Conservation (phyloP, 2,797 vertebrate genomes). For the Melanotaenia maccullochi region DNA sequence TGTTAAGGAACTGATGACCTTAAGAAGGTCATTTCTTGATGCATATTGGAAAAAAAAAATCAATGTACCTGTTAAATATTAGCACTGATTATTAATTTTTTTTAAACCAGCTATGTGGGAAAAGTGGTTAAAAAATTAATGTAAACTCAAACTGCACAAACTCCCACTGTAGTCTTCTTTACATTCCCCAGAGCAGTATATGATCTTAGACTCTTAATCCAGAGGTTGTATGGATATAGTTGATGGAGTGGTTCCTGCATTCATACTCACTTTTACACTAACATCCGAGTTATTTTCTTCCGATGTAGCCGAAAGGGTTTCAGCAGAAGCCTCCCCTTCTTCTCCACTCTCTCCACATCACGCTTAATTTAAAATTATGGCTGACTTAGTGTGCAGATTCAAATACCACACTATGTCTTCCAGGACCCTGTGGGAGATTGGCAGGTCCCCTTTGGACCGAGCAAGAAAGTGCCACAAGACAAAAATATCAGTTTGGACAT, state of each 20-base stretch:
- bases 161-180: slow-evolving; percentile 51
- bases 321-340: slow-evolving; percentile 44
- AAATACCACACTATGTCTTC: slow-evolving; percentile 82
- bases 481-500: slow-evolving; percentile 82
- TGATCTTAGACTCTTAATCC: slow-evolving; percentile 47
- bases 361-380: slow-evolving; percentile 85
- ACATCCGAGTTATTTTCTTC: slow-evolving; percentile 75
- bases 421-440: slow-evolving; percentile 82
- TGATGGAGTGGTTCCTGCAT: slow-evolving; percentile 50
- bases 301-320: slow-evolving; percentile 70
- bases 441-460: slow-evolving; percentile 77
- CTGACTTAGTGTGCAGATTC: slow-evolving; percentile 83
- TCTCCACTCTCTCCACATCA: slow-evolving; percentile 67
- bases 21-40: slow-evolving; percentile 10
- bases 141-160: slow-evolving; percentile 55
- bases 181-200: slow-evolving; percentile 51
- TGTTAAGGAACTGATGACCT: slow-evolving; percentile 35
- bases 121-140: slow-evolving; percentile 61
- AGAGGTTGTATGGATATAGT: slow-evolving; percentile 42
- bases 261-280: slow-evolving; percentile 58
- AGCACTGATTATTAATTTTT: slow-evolving; percentile 71
- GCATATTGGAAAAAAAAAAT: not conserved
- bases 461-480: slow-evolving; percentile 81
- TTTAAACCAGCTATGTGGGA: slow-evolving; percentile 65
- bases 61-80: slow-evolving; percentile 37